phyloP scores from a whole-genome alignment of 1,140 invertebrate species.

The Drosophila cardini region DNA sequence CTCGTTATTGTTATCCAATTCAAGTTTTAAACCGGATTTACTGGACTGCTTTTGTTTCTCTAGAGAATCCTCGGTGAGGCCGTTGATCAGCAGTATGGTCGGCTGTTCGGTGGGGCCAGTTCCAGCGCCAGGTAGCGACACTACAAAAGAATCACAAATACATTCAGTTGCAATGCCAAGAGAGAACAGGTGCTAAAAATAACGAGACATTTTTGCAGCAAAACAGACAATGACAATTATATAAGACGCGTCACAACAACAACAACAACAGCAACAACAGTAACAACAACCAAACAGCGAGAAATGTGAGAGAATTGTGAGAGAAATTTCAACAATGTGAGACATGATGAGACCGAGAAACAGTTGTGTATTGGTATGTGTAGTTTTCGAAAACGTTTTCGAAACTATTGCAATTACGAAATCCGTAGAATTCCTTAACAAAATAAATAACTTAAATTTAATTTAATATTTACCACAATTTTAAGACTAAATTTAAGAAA shows the following conservation, averaged over 20 bases:
- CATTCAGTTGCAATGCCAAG: constrained; percentile 44
- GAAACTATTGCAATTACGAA: constrained; percentile 66
- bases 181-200: constrained; percentile 79
- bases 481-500: constrained; percentile 1
- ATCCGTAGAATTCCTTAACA: constrained; percentile 21
- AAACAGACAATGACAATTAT: constrained; percentile 55
- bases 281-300: constrained; percentile 2
- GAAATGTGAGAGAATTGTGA: constrained; percentile 12
- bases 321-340: constrained; percentile 2
- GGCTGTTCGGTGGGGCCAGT: constrained; percentile 73
- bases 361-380: neutral
- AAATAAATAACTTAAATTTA: neutral
- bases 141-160: constrained; percentile 40
- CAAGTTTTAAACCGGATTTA: constrained; percentile 53
- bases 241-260: constrained; percentile 54
- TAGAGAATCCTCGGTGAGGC: constrained; percentile 60
- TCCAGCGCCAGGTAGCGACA: constrained; percentile 84
- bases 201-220: constrained; percentile 49
- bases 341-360: neutral
- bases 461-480: constrained; percentile 53
- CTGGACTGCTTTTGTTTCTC: constrained; percentile 41
- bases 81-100: constrained; percentile 81
- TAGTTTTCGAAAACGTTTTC: constrained; percentile 36
- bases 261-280: constrained; percentile 36
- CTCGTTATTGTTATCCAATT: constrained; percentile 55